Evolutionary conservation across 2,888 invertebrate genomes (phyloP), one percentile per base, ranked within the genome.

Genomic region (Rhynchonema sp.): DNA sequence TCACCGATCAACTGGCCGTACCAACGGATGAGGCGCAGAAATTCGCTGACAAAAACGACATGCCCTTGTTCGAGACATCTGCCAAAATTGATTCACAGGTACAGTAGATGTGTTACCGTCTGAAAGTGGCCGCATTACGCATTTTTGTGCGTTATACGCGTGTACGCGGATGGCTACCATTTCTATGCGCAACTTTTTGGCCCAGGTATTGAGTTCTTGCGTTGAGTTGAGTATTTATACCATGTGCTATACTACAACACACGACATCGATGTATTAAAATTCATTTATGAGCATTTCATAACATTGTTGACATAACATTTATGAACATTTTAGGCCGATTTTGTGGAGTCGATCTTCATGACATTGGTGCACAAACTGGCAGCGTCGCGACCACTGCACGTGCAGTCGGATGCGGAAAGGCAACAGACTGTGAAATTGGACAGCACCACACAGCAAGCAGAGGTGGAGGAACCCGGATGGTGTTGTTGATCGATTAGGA

Each of bases 281-380:
- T n/a, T n/a, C n/a, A n/a, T n/a, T n/a, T n/a, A n/a, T n/a, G n/a
- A n/a, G n/a, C n/a, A n/a, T n/a, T n/a, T n/a, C n/a, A n/a, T n/a
- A n/a, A n/a, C n/a, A n/a, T n/a, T n/a, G n/a, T n/a, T n/a, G n/a
- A n/a, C n/a, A n/a, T n/a, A n/a, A n/a, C n/a, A n/a, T n/a, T n/a
- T n/a, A n/a, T n/a, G n/a, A n/a, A n/a, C n/a, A n/a, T n/a, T 28
- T 27, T 69, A 71, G 62, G 81, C 82, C 63, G 81, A 85, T 74
- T 84, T 83, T 70, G 84, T 87, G 53, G 85, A 85, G 69, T 82
- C 84, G 0, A 86, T 87, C 67, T 86, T 87, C 74, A 79, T 86
- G 79, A 86, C 86, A 0, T 73, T 87, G 55, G 85, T 54, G 54
- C 54, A 54, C 54, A 54, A 54, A 27, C 27, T 54, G 54, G 23